phyloP scores from a whole-genome alignment of 2,888 invertebrate species.

The Melipona bicolor region DNA sequence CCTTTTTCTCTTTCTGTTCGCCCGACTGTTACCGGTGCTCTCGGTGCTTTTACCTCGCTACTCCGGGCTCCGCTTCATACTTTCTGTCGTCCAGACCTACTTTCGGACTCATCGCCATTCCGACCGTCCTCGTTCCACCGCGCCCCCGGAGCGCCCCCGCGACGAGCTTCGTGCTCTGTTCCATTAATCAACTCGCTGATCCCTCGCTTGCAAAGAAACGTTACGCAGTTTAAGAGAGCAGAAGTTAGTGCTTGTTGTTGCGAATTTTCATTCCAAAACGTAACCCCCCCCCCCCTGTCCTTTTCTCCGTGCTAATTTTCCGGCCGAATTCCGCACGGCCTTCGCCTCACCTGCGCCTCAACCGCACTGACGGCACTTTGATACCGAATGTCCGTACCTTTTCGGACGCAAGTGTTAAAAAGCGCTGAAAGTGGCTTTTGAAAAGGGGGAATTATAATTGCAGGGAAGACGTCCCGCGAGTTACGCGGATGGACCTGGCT shows the following conservation, averaged over 20 bases:
- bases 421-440: background rate
- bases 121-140: background rate
- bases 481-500: conserved; percentile 3
- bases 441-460: conserved; percentile 16
- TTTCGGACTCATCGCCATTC: conserved; percentile 55
- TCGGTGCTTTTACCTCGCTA: conserved; percentile 59
- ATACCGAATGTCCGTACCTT: background rate
- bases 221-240: conserved; percentile 42
- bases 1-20: conserved; percentile 38
- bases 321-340: background rate
- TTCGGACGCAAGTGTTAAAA: background rate
- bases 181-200: conserved; percentile 57
- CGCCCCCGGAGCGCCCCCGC: background rate
- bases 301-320: background rate
- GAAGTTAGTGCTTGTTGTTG: conserved; percentile 18
- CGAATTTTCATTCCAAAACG: conserved; percentile 11
- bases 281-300: background rate
- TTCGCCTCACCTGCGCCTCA: too few relatives aligned
- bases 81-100: conserved; percentile 55
- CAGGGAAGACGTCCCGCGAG: conserved; percentile 2
- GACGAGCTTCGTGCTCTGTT: background rate
- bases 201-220: conserved; percentile 35
- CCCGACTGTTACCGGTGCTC: conserved; percentile 60
- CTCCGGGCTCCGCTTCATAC: conserved; percentile 44
- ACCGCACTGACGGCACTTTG: background rate